Conservation (phyloP, 2,888 invertebrate species). For the Griposia aprilina region DNA sequence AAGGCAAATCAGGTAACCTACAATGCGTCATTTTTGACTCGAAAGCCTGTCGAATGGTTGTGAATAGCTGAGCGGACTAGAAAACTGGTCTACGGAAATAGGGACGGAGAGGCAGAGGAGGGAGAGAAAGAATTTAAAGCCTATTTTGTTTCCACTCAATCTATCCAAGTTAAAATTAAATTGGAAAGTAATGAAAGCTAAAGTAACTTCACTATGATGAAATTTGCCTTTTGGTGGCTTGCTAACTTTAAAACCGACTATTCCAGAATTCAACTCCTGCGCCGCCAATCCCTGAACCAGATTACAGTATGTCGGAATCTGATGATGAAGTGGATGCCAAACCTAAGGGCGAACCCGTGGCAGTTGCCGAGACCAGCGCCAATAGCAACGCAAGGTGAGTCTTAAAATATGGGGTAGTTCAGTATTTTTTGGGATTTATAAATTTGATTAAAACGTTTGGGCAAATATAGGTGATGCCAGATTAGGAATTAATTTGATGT, state of each 20-base stretch:
- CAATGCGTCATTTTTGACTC: too few species aligned
- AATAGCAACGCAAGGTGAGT: slow-evolving; percentile 93
- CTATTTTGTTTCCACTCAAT: background rate
- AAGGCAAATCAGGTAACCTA: too few species aligned
- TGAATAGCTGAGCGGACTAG: too few species aligned
- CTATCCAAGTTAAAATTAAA: background rate
- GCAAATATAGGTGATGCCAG: slow-evolving; percentile 14
- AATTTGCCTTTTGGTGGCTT: background rate
- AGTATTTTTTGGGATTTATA: slow-evolving; percentile 10
- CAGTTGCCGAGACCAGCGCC: slow-evolving; percentile 93
- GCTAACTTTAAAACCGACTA: background rate
- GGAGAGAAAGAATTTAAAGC: too few species aligned
- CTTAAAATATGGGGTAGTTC: background rate
- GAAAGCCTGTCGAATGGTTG: too few species aligned
- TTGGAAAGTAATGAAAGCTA: background rate
- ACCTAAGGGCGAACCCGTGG: slow-evolving; percentile 88
- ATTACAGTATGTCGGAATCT: slow-evolving; percentile 97
- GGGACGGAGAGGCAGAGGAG: too few species aligned
- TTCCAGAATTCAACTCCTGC: slow-evolving; percentile 88
- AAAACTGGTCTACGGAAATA: too few species aligned
- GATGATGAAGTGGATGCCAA: slow-evolving; percentile 93
- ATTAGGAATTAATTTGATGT: background rate
- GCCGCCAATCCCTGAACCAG: slow-evolving; percentile 97
- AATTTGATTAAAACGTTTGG: slow-evolving; percentile 12
- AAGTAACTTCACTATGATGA: background rate